Base-by-base conservation (phyloP, 2,888 invertebrate genomes). In the Stenoptilia bipunctidactyla region DNA sequence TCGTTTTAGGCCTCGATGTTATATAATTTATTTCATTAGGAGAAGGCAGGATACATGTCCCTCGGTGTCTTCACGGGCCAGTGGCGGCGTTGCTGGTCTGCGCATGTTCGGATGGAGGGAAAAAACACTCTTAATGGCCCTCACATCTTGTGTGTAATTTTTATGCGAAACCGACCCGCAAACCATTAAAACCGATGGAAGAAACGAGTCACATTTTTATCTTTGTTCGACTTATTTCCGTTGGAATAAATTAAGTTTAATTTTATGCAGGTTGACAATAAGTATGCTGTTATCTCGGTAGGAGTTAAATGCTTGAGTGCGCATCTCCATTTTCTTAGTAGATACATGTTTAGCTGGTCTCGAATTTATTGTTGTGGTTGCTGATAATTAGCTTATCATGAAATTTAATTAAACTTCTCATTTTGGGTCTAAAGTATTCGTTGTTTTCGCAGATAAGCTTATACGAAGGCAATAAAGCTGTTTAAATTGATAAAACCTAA, bases 11-110 rank as follows among this genome's bases (percentile, higher is more conserved):
- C 13, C 41, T 52, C 43, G 36, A 41, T 37, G 38, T 42, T 42
- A 44, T 40, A 61, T 79, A 79, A 80, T 79, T 79, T 80, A 80
- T 74, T 80, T 79, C 73, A 76, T 80, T 77, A 76, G 74, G 79
- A 79, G 71, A 73, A 73, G 74, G 73, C 77, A 79, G 79, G 77
- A 77, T 77, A 74, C 70, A 66, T 82, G 80, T 82, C 82, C 82
- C 80, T 80, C 75, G 52, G 56, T 61, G 62, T 77, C 77, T 79
- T 75, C 73, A 80, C 65, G 79, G 72, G 57, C 79, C 64, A 80
- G 69, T 66, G 73, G 65, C 13, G 4, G 13, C 34, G 13, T 41
- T 60, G 47, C 51, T 61, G 63, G 62, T 61, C 66, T 61, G 70
- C 65, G 61, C 67, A 66, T 66, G 74, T 67, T 61, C 66, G 68